A percentile compares a stretch with the other conserved stretches of the same genome.
Evolutionary conservation across 2,113 vertebrate species (phyloP).

Genomic region (Maccullochella peelii): DNA sequence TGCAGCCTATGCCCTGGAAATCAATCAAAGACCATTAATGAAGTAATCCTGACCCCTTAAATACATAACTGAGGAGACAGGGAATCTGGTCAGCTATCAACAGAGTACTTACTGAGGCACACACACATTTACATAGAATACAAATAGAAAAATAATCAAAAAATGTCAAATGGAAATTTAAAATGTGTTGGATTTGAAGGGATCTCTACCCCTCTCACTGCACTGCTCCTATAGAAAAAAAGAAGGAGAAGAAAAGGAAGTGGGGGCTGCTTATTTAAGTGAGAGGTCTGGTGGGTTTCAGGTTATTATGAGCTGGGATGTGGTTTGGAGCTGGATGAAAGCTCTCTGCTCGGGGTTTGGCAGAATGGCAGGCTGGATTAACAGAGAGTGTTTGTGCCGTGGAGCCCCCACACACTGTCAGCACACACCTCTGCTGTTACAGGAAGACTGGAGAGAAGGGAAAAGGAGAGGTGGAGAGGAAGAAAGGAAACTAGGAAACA

Average conservation of each 20-base stretch:
- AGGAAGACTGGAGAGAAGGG: neutral
- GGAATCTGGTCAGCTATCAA: no score
- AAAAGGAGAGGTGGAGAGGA: neutral
- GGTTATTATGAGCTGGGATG: conserved; percentile 16
- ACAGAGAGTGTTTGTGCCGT: neutral
- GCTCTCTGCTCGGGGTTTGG: conserved; percentile 15
- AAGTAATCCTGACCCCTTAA: neutral
- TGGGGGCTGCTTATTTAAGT: neutral
- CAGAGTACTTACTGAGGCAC: neutral
- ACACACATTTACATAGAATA: neutral
- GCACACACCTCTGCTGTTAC: neutral
- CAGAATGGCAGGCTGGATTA: conserved; percentile 13
- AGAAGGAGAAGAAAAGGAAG: neutral
- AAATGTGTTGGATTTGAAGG: neutral
- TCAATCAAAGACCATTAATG: neutral
- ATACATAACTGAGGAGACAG: neutral
- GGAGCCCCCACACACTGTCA: conserved; percentile 14
- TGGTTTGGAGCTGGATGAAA: conserved; percentile 43
- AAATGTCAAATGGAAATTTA: neutral
- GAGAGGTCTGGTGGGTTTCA: conserved; percentile 19
- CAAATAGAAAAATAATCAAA: neutral
- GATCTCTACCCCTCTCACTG: neutral
- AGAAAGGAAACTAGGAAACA: neutral
- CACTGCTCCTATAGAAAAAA: neutral
- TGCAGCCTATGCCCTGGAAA: neutral